Evolutionary conservation across 2,113 vertebrate genomes (phyloP).

Genomic region (Hydrolagus affinis): DNA sequence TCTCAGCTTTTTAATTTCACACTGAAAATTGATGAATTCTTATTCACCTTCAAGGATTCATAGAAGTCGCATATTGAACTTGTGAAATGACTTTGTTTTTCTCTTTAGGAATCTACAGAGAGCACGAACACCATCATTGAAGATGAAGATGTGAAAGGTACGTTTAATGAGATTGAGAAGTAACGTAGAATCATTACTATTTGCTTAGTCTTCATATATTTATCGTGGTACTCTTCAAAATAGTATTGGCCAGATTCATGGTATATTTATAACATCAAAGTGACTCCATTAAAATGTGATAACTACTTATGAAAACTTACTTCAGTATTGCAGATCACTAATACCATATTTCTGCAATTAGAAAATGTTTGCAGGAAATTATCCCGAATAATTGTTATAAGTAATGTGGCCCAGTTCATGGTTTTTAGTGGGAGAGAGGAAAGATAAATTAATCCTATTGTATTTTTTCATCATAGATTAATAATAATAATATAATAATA

Average conservation of each 20-base stretch:
- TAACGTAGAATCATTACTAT: background rate
- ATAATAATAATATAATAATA: too few relatives aligned
- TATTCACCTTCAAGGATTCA: background rate
- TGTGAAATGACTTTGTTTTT: conserved; percentile 39
- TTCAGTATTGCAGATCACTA: background rate
- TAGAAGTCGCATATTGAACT: background rate
- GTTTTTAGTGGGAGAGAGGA: too few relatives aligned
- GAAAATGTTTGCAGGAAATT: too few relatives aligned
- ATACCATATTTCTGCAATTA: too few relatives aligned
- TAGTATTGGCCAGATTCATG: background rate
- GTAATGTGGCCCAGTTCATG: too few relatives aligned
- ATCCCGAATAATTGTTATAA: too few relatives aligned
- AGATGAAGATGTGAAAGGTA: conserved; percentile 97
- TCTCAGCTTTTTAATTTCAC: background rate
- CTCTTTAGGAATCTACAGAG: conserved; percentile 86
- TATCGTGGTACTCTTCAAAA: background rate
- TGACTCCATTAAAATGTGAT: background rate
- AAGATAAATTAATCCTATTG: too few relatives aligned
- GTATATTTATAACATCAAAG: background rate
- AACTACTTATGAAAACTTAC: background rate
- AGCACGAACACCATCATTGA: conserved; percentile 94
- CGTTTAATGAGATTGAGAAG: conserved; percentile 30
- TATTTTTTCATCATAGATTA: too few relatives aligned
- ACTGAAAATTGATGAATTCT: background rate
- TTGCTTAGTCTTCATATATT: background rate